phyloP scores from a whole-genome alignment of 2,888 invertebrate species.

The Folsomia candida region DNA sequence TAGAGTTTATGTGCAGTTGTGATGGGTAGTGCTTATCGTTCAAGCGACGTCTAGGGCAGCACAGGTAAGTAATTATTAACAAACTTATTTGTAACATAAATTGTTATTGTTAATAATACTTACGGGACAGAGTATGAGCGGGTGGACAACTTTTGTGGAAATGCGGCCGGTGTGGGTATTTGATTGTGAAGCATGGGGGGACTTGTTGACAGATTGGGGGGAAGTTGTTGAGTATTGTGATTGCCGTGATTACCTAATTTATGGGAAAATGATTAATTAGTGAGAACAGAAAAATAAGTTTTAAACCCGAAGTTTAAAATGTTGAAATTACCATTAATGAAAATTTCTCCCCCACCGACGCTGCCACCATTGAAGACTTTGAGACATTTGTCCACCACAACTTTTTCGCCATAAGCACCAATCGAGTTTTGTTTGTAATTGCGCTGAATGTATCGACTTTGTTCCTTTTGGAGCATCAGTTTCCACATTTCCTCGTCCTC shows the following conservation, averaged over 20 bases:
- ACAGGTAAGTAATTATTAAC: too few relatives aligned
- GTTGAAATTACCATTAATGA: neutral
- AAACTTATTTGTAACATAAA: too few relatives aligned
- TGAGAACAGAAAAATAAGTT: too few relatives aligned
- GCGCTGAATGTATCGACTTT: constrained; percentile 43
- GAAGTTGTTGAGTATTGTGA: neutral
- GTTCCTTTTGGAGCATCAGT: constrained; percentile 46
- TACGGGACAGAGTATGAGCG: neutral
- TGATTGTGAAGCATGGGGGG: neutral
- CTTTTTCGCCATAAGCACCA: constrained; percentile 29
- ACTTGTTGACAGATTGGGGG: neutral
- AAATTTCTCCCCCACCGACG: constrained; percentile 51
- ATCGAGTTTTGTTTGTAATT: constrained; percentile 22
- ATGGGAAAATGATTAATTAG: neutral
- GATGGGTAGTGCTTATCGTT: constrained; percentile 11
- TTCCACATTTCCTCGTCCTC: constrained; percentile 47
- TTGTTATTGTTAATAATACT: too few relatives aligned
- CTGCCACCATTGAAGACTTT: constrained; percentile 53
- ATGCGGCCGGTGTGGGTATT: neutral
- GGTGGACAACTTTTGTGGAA: neutral
- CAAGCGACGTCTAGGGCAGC: too few relatives aligned
- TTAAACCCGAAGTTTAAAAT: too few relatives aligned
- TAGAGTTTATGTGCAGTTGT: constrained; percentile 31
- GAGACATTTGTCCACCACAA: constrained; percentile 51
- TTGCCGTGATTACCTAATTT: neutral